Evolutionary conservation across 2,888 invertebrate species (phyloP).

Genomic region (Agrotis clavis): DNA sequence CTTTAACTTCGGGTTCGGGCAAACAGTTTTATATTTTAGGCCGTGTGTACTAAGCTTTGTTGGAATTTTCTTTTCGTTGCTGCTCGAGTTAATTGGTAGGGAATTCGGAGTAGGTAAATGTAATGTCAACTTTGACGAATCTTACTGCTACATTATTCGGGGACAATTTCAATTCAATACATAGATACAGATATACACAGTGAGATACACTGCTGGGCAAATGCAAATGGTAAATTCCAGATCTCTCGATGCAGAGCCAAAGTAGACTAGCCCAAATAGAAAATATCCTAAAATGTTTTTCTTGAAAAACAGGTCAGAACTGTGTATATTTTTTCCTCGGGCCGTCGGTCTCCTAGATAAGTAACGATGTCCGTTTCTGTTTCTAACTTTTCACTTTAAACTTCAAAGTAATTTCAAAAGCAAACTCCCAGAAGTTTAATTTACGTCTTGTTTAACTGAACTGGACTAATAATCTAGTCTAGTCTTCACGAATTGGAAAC

Average conservation of each 20-base stretch:
- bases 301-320: neutral
- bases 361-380: conserved; percentile 19
- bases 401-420: conserved; percentile 34
- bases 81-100: conserved; percentile 40
- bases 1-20: conserved; percentile 78
- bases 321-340: neutral
- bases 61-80: conserved; percentile 44
- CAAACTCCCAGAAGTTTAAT: conserved; percentile 15
- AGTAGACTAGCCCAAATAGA: too few species aligned
- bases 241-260: too few species aligned
- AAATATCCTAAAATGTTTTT: neutral
- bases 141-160: neutral
- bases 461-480: conserved; percentile 4
- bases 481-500: neutral
- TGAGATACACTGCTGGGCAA: too few species aligned
- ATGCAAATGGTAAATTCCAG: too few species aligned
- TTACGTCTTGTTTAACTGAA: conserved; percentile 24
- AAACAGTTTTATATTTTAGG: conserved; percentile 77
- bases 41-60: conserved; percentile 60
- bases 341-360: conserved; percentile 4
- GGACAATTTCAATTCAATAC: too few species aligned
- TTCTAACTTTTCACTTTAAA: conserved; percentile 14
- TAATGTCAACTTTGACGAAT: neutral
- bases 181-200: too few species aligned
- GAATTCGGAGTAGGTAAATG: conserved; percentile 11